Conservation (phyloP, 1,140 invertebrate genomes). For the Epicauta chinensis region DNA sequence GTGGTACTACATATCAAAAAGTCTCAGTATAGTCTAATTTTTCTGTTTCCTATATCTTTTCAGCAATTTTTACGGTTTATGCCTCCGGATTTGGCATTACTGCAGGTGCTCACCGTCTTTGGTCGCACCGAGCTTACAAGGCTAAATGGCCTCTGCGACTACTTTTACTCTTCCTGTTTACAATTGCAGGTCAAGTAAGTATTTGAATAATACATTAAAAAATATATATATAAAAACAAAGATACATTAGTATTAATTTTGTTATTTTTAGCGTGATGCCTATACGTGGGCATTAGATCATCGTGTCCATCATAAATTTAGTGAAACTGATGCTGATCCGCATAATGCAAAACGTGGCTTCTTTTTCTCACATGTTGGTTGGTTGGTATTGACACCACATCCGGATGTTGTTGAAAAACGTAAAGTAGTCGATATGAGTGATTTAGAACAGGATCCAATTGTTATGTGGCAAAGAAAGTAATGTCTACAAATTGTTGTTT, state of each 20-base stretch:
- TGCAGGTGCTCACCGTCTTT: conserved; percentile 82
- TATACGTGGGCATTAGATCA: conserved; percentile 76
- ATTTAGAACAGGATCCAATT: conserved; percentile 77
- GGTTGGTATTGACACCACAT: conserved; percentile 71
- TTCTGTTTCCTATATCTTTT: conserved; percentile 20
- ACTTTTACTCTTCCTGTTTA: conserved; percentile 71
- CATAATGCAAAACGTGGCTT: conserved; percentile 76
- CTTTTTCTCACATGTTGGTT: conserved; percentile 75
- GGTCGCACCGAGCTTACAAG: conserved; percentile 85
- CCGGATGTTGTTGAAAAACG: conserved; percentile 73
- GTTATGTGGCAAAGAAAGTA: conserved; percentile 80
- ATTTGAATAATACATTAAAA: conserved; percentile 15
- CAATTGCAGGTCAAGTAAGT: conserved; percentile 75
- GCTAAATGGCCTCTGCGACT: conserved; percentile 73
- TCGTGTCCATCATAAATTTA: conserved; percentile 76
- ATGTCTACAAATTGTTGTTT: conserved; percentile 23
- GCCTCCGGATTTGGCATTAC: conserved; percentile 73
- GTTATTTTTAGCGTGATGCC: conserved; percentile 56
- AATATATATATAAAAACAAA: too few species aligned
- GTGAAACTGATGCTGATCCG: conserved; percentile 76
- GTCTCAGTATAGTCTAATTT: too few species aligned
- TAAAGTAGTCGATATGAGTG: conserved; percentile 69
- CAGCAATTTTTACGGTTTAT: conserved; percentile 60
- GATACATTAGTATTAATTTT: too few species aligned
- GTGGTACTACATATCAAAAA: too few species aligned